Evolutionary conservation across 1,140 invertebrate species (phyloP).

Genomic region (Leptopilina clavipes): DNA sequence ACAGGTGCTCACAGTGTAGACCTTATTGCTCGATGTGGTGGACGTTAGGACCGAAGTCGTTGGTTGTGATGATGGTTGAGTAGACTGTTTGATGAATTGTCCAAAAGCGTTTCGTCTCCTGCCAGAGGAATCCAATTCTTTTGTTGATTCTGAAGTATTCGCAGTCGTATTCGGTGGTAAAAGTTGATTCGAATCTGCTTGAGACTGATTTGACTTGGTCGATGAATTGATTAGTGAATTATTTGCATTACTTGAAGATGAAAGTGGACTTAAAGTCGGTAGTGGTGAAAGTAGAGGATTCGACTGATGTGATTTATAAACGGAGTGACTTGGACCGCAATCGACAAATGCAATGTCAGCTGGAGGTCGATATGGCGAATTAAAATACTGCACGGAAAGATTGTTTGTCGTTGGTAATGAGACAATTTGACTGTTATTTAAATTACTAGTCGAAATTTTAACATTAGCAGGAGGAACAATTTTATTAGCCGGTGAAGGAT

Average conservation of each 20-base stretch:
- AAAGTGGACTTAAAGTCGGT: too few species aligned
- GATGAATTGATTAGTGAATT: too few species aligned
- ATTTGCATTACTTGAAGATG: too few species aligned
- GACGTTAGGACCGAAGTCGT: not conserved
- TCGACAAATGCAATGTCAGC: constrained; percentile 67
- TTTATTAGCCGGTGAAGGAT: not conserved
- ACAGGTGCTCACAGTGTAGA: not conserved
- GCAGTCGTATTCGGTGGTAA: not conserved
- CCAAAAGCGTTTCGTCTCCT: not conserved
- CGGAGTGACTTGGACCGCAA: constrained; percentile 56
- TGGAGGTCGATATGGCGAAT: constrained; percentile 49
- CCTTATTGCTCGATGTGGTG: not conserved
- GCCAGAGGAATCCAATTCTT: not conserved
- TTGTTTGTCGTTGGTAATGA: constrained; percentile 21
- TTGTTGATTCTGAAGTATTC: not conserved
- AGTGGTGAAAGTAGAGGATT: too few species aligned
- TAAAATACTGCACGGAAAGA: constrained; percentile 46
- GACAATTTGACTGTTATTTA: not conserved
- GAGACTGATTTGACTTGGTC: too few species aligned
- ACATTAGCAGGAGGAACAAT: not conserved
- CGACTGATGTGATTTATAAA: not conserved
- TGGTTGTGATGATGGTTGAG: not conserved
- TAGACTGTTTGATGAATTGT: not conserved
- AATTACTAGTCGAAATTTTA: not conserved
- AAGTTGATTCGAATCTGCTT: too few species aligned